These are phyloP conservation scores for Acrocephalus kingi DNA, from an alignment of 2,113 vertebrate genomes.

Conservation along the genomic window DNA sequence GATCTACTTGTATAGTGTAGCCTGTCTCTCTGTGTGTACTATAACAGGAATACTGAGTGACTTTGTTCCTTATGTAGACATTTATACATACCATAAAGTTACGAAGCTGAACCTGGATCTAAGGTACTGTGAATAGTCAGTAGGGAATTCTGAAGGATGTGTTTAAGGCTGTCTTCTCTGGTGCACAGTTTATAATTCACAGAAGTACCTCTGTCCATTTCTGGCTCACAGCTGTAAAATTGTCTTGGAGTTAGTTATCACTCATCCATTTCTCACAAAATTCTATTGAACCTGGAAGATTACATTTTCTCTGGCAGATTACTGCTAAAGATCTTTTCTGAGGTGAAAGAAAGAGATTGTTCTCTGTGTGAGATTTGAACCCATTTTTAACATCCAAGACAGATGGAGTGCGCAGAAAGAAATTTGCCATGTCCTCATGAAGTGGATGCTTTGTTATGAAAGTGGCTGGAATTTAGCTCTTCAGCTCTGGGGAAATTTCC, in stretches of 20 bases:
- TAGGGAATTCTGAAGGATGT: neutral
- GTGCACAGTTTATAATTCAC: neutral
- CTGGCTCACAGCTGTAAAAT: neutral
- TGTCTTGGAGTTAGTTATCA: neutral
- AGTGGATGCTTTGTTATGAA: neutral
- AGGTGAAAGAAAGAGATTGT: neutral
- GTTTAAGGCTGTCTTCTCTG: neutral
- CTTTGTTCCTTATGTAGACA: neutral
- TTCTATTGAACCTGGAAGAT: neutral
- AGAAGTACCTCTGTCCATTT: neutral
- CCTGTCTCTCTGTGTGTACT: neutral
- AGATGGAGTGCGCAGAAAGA: neutral
- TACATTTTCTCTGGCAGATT: neutral
- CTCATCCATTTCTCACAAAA: neutral
- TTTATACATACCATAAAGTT: neutral
- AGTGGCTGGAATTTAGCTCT: neutral
- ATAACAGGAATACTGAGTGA: neutral
- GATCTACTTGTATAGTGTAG: neutral
- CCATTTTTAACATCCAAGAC: neutral
- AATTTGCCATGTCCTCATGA: neutral
- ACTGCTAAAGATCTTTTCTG: neutral
- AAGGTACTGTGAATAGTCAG: neutral
- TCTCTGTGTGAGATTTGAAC: neutral
- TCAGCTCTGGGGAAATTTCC: neutral
- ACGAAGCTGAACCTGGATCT: neutral